Base-by-base conservation (phyloP, 1,140 invertebrate species). In the Drosophila malerkotliana region DNA sequence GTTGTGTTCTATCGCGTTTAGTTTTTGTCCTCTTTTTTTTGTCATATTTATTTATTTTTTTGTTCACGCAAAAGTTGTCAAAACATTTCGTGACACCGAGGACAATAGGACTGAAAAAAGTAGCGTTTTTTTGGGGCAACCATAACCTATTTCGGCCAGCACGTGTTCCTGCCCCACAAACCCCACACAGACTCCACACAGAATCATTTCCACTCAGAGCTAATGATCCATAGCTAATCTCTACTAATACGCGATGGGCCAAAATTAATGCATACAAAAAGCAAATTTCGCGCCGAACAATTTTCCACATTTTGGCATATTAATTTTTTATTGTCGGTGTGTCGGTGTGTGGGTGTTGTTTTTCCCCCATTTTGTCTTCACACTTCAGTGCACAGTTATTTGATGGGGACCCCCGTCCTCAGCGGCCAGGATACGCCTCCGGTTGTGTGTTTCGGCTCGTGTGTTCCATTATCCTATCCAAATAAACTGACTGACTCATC, bases 291-390 rank as follows among this genome's bases (percentile, higher is more conserved):
- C 62, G 62, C 62, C 56, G 51, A 52, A 54, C 62, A 76, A 76
- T 79, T 79, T 79, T 79, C 71, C 76, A 74, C 58, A 75, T 80
- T 72, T 77, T 64, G 59, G 41, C 66, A 62, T 75, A 79, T 75
- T 79, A 71, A 75, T 77, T 63, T 74, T 81, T 74, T 28, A 64
- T 64, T 54, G 62, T 77, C 52, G 32, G 39, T 41, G 45, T 51
- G 55, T 14, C 26, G 26, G 26, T 28, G 26, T 28, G 26, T 6
- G 26, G 5, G 21, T 45, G 44, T 49, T 52, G 24, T 30, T 47
- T 39, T 34, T 52, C 34, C 64, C 49, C 32, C 45, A 52, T 34
- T 15, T 32, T 24, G 14, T 74, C 5, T 48, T 62, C 39, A 74
- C 63, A 61, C 68, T 78, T 67, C 56, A 67, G 54, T 72, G 76